Evolutionary conservation across 2,888 invertebrate genomes (phyloP).

Genomic region (Drosophila tanythrix): DNA sequence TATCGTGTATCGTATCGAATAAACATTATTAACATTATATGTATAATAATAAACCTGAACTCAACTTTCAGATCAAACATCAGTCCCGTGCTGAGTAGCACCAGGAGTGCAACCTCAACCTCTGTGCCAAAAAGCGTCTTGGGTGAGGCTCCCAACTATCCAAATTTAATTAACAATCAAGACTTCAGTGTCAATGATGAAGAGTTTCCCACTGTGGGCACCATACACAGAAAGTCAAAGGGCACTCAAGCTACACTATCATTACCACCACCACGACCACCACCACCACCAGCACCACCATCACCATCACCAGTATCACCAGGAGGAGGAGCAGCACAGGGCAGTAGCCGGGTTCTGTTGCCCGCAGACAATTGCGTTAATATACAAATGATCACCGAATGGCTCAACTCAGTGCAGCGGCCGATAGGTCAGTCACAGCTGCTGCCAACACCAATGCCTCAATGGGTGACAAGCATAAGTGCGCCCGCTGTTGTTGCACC

Average conservation of each 20-base stretch:
- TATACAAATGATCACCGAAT: conserved; percentile 41
- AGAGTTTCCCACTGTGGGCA: conserved; percentile 47
- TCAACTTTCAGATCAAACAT: conserved; percentile 19
- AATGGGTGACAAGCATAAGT: neutral
- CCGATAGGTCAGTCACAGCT: neutral
- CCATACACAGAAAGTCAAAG: conserved; percentile 28
- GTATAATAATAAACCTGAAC: neutral
- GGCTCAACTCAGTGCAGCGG: conserved; percentile 46
- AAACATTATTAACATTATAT: neutral
- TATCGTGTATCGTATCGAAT: conserved; percentile 10
- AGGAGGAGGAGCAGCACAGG: neutral
- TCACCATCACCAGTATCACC: neutral
- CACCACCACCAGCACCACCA: neutral
- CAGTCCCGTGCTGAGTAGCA: conserved; percentile 22
- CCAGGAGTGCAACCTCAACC: neutral
- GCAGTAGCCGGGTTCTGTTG: neutral
- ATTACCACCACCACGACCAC: no score
- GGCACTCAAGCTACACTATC: neutral
- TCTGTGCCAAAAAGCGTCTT: neutral
- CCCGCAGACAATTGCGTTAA: neutral
- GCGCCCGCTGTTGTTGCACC: neutral
- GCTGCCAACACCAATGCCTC: neutral
- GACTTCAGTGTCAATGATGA: conserved; percentile 8
- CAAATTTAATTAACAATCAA: neutral
- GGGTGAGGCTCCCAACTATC: neutral